phyloP scores from a whole-genome alignment of 53 echinoderm and acorn worm species.

The Temnopleurus reevesii region DNA sequence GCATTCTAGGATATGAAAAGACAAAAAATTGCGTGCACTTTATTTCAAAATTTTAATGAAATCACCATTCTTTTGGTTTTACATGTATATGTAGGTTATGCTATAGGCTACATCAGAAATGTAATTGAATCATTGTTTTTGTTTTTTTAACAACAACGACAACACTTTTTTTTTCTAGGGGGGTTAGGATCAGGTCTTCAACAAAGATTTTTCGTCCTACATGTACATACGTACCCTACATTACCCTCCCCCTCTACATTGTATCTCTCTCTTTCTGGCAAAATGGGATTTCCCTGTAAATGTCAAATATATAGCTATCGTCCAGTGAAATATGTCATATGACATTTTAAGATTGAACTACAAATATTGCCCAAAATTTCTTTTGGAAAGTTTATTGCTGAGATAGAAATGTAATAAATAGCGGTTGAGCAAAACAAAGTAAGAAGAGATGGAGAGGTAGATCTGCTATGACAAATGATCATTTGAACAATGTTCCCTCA shows the following conservation, averaged over 20 bases:
- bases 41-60: too few relatives aligned
- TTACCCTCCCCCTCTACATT: not conserved
- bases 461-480: conserved; percentile 37
- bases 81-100: too few relatives aligned
- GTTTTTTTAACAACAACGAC: too few relatives aligned
- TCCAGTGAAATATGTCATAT: conserved; percentile 15
- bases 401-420: conserved; percentile 32
- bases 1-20: too few relatives aligned
- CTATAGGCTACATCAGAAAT: too few relatives aligned
- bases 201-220: too few relatives aligned
- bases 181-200: too few relatives aligned
- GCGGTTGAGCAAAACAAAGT: conserved; percentile 37
- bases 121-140: too few relatives aligned
- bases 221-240: not conserved
- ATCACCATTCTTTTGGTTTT: too few relatives aligned
- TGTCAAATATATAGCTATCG: conserved; percentile 32
- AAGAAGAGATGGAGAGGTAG: not conserved
- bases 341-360: conserved; percentile 22
- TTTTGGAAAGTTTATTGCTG: not conserved
- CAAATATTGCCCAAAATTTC: conserved; percentile 34
- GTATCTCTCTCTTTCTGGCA: not conserved
- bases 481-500: conserved; percentile 42
- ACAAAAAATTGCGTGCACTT: too few relatives aligned
- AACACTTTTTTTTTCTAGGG: too few relatives aligned
- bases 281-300: not conserved